Evolutionary conservation across 2,797 vertebrate species (phyloP).

Genomic region (Aldrovandia affinis): DNA sequence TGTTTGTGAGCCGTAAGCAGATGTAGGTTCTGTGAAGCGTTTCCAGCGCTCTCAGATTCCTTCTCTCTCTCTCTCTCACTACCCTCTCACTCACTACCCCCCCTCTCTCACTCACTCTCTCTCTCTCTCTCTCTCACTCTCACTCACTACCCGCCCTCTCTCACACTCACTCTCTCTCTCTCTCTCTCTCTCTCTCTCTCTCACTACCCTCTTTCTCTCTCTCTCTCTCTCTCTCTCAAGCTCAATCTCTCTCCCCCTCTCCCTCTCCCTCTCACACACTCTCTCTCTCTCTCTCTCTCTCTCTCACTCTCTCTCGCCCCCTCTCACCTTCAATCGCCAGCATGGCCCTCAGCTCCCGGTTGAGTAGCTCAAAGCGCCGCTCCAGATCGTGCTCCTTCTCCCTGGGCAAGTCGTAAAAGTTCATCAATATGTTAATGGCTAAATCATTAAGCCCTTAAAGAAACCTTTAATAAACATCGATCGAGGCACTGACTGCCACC

Average conservation of each 20-base stretch:
- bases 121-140: background rate
- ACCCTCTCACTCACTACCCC: background rate
- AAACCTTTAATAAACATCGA: conserved; percentile 96
- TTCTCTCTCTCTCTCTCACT: background rate
- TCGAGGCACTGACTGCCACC: conserved; percentile 83
- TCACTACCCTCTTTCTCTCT: background rate
- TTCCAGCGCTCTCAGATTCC: background rate
- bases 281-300: background rate
- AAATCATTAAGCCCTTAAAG: conserved; percentile 99
- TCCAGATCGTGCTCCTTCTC: conserved; percentile 99
- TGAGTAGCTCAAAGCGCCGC: conserved; percentile 95
- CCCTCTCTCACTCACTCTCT: background rate
- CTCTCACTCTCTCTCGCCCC: too few relatives aligned
- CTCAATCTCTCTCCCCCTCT: too few relatives aligned
- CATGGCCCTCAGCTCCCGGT: conserved; percentile 96
- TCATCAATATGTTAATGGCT: conserved; percentile 99
- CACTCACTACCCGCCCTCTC: conserved; percentile 88
- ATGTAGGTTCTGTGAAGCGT: background rate
- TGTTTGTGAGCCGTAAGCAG: background rate
- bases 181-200: conserved; percentile 82
- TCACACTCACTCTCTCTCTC: background rate
- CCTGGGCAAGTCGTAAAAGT: conserved; percentile 86
- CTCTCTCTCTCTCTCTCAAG: too few relatives aligned
- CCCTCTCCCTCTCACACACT: too few relatives aligned
- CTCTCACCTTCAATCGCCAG: conserved; percentile 98